phyloP scores from a whole-genome alignment of 2,888 invertebrate species.

The Caenorhabditis sp. region DNA sequence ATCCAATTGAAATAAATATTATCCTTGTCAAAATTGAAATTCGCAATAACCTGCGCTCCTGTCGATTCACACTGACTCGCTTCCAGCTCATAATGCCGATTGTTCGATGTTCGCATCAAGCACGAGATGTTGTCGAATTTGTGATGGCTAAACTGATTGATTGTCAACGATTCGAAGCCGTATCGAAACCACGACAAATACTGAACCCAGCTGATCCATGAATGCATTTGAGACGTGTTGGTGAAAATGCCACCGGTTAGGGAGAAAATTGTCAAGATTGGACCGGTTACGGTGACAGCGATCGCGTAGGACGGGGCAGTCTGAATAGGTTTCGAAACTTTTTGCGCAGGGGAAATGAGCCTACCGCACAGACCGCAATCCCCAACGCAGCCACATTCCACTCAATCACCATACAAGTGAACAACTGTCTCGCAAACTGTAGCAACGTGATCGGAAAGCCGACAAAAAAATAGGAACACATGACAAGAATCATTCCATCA shows the following conservation, averaged over 20 bases:
- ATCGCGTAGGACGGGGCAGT: constrained; percentile 61
- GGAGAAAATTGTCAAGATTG: constrained; percentile 62
- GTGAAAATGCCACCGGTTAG: constrained; percentile 66
- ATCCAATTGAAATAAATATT: constrained; percentile 56
- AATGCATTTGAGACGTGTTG: constrained; percentile 58
- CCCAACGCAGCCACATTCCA: constrained; percentile 59
- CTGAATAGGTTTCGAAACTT: constrained; percentile 17
- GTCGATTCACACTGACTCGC: constrained; percentile 23
- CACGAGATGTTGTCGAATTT: constrained; percentile 75
- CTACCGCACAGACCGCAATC: constrained; percentile 42
- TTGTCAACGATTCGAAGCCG: constrained; percentile 73
- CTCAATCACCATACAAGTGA: constrained; percentile 58
- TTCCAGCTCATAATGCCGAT: not conserved
- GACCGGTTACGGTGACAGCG: constrained; percentile 65
- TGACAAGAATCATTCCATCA: constrained; percentile 84
- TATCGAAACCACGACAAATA: constrained; percentile 66
- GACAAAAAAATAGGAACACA: constrained; percentile 87
- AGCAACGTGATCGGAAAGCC: constrained; percentile 43
- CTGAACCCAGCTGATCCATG: constrained; percentile 63
- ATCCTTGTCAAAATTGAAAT: constrained; percentile 44
- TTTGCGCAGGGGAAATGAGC: not conserved
- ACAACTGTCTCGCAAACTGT: constrained; percentile 46
- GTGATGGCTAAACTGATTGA: constrained; percentile 55
- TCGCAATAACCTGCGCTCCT: constrained; percentile 38
- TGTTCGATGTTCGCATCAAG: not conserved